Conservation (phyloP, 2,797 vertebrate species). For the Acanthiza pusilla region DNA sequence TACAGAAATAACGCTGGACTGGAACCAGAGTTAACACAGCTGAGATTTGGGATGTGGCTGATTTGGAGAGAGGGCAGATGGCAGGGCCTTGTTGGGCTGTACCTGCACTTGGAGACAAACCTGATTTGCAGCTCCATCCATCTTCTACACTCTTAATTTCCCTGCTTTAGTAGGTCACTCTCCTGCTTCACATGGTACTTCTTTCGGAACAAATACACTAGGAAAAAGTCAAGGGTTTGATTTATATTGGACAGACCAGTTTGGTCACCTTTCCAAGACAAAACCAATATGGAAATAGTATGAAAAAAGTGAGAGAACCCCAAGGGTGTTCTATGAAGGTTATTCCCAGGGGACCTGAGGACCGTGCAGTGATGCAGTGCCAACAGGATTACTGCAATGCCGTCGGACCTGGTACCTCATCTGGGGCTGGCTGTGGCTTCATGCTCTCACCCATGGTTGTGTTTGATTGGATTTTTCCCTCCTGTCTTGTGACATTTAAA, state of each 20-base stretch:
- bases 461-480: not conserved
- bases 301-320: not conserved
- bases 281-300: not conserved
- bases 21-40: conserved; percentile 24
- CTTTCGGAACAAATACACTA: not conserved
- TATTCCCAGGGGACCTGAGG: not conserved
- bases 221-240: not conserved
- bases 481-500: not conserved
- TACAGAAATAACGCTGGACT: conserved; percentile 39
- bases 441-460: not conserved
- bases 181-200: not conserved
- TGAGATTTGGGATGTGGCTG: not conserved
- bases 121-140: not conserved
- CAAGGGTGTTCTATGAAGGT: not conserved
- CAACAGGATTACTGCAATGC: not conserved
- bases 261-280: not conserved
- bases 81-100: not conserved
- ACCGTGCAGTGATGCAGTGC: not conserved
- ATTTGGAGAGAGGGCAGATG: not conserved
- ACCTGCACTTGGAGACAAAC: not conserved
- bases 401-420: not conserved
- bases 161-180: not conserved
- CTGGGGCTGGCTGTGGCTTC: not conserved
- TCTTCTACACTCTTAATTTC: not conserved
- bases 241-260: not conserved